These are phyloP conservation scores for Gila orcuttii DNA, from an alignment of 2,113 vertebrate genomes.

Conservation along the genomic window DNA sequence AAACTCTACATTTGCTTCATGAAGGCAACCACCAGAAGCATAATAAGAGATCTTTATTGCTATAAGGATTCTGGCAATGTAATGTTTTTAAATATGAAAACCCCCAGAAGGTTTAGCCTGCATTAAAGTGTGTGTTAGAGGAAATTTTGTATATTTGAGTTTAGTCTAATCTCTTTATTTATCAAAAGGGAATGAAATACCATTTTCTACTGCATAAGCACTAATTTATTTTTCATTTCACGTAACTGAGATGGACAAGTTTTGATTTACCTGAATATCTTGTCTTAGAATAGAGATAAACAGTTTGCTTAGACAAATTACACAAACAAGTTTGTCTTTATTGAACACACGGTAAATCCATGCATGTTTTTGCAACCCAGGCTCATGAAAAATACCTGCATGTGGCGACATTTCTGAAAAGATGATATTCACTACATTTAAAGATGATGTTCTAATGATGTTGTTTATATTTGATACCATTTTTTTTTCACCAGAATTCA, in stretches of 20 bases:
- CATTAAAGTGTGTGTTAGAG: not conserved
- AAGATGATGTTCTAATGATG: not conserved
- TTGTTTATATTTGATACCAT: not conserved
- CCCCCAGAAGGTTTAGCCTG: not conserved
- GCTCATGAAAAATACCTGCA: no score
- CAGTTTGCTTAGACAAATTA: not conserved
- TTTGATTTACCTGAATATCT: not conserved
- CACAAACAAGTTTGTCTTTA: not conserved
- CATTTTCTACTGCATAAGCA: not conserved
- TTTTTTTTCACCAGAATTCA: not conserved
- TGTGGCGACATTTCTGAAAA: not conserved
- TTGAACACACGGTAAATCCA: not conserved
- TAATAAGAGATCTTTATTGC: not conserved
- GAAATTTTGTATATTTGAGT: not conserved
- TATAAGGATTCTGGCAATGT: not conserved
- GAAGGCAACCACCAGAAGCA: not conserved
- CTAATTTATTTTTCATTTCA: not conserved
- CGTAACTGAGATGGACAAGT: not conserved
- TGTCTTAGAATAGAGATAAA: no score
- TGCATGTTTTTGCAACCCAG: not conserved
- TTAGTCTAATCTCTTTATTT: not conserved
- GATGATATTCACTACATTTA: not conserved
- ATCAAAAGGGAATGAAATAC: not conserved
- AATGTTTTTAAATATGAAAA: not conserved
- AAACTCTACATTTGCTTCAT: slow-evolving; percentile 11